Conservation (phyloP, 2,888 invertebrate genomes). For the Limnephilus lunatus region DNA sequence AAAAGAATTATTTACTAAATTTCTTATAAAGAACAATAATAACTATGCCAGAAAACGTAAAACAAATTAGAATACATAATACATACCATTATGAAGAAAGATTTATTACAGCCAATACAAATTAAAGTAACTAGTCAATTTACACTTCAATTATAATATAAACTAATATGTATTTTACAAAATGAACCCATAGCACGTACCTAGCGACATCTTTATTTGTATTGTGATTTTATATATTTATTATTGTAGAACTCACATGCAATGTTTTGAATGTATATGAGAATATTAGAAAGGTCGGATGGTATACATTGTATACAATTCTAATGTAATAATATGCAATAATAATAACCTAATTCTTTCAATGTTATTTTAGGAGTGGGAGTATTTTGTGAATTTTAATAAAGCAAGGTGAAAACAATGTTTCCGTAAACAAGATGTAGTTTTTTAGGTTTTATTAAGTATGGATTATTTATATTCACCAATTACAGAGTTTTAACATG, state of each 20-base stretch:
- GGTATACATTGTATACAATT: background rate
- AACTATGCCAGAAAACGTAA: background rate
- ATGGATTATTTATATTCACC: no score
- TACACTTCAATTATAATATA: background rate
- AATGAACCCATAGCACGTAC: background rate
- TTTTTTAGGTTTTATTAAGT: background rate
- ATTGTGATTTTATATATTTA: background rate
- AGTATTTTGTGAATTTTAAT: background rate
- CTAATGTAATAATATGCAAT: background rate
- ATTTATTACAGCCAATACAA: background rate
- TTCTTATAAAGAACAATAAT: background rate
- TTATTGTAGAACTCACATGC: background rate
- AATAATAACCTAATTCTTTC: background rate
- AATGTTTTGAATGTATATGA: background rate
- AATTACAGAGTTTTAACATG: no score
- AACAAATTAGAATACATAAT: background rate
- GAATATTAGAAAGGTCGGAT: background rate
- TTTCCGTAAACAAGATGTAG: background rate
- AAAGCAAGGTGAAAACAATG: background rate
- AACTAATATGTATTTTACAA: background rate
- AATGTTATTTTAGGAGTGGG: background rate
- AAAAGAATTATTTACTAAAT: background rate
- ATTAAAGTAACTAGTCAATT: constrained; percentile 14
- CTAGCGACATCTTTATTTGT: background rate
- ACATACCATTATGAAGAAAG: background rate